Percentiles rank a stretch among this genome's conserved stretches.
Evolutionary conservation across 1,140 invertebrate species (phyloP).

Genomic region (Drosophila ironensis): DNA sequence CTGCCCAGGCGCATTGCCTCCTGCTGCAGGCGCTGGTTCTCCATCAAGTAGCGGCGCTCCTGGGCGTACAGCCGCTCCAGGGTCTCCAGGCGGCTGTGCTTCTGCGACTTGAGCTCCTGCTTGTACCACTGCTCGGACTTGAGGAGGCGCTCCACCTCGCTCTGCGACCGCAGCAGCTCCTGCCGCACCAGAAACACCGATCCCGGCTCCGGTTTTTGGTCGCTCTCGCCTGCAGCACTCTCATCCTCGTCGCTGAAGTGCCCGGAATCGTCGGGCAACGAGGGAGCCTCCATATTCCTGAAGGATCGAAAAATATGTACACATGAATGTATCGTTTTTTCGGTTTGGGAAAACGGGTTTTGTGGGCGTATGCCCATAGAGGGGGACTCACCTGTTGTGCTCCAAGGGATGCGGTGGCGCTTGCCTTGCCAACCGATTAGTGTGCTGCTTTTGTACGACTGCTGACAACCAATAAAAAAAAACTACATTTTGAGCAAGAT

Average conservation of each 20-base stretch:
- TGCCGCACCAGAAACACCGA: conserved; percentile 52
- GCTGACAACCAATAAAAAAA: not conserved
- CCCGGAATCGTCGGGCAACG: conserved; percentile 57
- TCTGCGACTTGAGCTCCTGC: conserved; percentile 66
- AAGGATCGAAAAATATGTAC: conserved; percentile 9
- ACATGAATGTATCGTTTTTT: too few species aligned
- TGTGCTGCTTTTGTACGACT: not conserved
- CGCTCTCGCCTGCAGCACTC: not conserved
- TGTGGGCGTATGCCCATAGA: conserved; percentile 18
- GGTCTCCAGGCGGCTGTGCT: conserved; percentile 62
- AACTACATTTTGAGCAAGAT: conserved; percentile 58
- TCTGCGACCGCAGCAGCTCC: conserved; percentile 63
- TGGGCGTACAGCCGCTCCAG: conserved; percentile 71
- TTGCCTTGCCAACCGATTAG: not conserved
- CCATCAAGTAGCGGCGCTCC: conserved; percentile 73
- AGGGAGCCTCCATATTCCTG: conserved; percentile 15
- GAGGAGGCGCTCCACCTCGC: conserved; percentile 65
- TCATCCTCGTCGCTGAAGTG: conserved; percentile 57
- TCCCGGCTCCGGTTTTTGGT: not conserved
- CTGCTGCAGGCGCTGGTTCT: conserved; percentile 71
- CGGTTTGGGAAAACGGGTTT: conserved; percentile 13
- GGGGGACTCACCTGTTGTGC: too few species aligned
- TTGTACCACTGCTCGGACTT: conserved; percentile 80
- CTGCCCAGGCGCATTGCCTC: conserved; percentile 53
- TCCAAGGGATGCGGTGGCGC: not conserved